A percentile compares a stretch with the other conserved stretches of the same genome.
Evolutionary conservation across 2,113 vertebrate species (phyloP).

Genomic region (Agapornis roseicollis): DNA sequence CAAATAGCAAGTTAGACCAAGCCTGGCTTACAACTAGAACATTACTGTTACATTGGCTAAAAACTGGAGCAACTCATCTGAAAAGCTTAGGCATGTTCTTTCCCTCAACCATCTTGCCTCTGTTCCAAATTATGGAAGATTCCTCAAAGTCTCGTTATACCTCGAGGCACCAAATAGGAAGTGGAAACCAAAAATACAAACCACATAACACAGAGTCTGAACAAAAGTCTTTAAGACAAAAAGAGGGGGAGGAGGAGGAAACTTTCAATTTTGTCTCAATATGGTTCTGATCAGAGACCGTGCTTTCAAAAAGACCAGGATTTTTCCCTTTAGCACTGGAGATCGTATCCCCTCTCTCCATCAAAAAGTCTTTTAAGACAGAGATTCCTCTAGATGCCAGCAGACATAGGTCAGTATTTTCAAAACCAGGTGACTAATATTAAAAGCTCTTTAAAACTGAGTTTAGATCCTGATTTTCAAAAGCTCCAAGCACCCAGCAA

Average conservation of each 20-base stretch:
- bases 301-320: neutral
- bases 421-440: neutral
- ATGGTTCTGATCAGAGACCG: neutral
- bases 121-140: neutral
- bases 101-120: neutral
- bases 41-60: neutral
- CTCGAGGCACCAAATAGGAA: neutral
- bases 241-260: accelerated
- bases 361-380: neutral
- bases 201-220: neutral
- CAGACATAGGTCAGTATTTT: neutral
- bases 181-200: neutral
- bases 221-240: neutral
- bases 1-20: neutral
- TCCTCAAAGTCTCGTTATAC: neutral
- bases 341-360: neutral
- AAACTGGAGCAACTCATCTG: neutral
- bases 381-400: neutral
- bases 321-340: neutral
- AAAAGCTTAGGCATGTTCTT: neutral
- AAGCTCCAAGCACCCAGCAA: neutral
- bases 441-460: neutral
- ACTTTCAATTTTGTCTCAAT: neutral
- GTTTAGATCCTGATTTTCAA: neutral
- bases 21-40: neutral